phyloP scores from a whole-genome alignment of 2,888 invertebrate genomes.

The Glyphotaelius pellucidus region DNA sequence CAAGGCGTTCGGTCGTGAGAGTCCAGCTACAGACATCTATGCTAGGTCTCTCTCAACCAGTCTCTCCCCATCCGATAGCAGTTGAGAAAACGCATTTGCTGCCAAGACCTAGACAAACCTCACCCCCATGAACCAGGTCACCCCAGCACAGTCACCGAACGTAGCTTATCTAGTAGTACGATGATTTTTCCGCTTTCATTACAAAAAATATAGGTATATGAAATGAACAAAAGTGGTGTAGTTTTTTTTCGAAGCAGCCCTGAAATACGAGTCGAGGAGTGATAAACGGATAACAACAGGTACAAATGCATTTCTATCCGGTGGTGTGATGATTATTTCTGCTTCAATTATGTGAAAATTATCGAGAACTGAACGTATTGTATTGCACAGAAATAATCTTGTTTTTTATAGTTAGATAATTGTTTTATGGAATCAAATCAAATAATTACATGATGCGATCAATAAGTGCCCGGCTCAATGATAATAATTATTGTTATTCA shows the following conservation, averaged over 20 bases:
- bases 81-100: no score
- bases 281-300: neutral
- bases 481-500: constrained; percentile 2
- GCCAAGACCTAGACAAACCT: no score
- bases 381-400: neutral
- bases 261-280: neutral
- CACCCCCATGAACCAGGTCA: no score
- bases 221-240: neutral
- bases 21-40: no score
- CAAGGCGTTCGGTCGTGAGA: no score
- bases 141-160: no score
- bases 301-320: neutral
- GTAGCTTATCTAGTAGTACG: no score
- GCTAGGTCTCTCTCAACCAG: no score
- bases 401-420: neutral
- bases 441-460: neutral
- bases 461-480: neutral
- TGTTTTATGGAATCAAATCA: neutral
- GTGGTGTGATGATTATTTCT: neutral
- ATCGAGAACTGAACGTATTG: neutral
- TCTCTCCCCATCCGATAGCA: no score
- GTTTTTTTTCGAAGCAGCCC: neutral
- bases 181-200: no score
- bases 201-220: no score
- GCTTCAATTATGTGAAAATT: neutral